Percentiles rank a stretch among this genome's conserved stretches.
Evolutionary conservation across 2,113 vertebrate species (phyloP).

Genomic region (Chelonoidis abingdonii): DNA sequence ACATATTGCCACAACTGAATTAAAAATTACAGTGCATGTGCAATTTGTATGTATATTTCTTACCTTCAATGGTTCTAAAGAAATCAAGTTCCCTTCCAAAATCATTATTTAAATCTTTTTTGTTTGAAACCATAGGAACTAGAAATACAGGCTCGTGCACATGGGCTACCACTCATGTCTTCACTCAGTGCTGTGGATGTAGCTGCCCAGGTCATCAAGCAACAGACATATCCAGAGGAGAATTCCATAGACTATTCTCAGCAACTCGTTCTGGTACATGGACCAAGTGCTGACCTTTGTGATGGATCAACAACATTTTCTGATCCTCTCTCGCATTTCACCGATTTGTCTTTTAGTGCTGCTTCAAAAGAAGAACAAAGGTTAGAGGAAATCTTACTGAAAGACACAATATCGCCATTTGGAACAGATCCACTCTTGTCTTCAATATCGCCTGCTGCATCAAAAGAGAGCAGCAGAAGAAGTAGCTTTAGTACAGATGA

Average conservation of each 20-base stretch:
- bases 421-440: constrained; percentile 92
- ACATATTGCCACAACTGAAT: not conserved
- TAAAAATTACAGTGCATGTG: not conserved
- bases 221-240: constrained; percentile 87
- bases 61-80: not conserved
- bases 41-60: not conserved
- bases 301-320: constrained; percentile 89
- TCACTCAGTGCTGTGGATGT: constrained; percentile 82
- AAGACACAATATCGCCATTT: constrained; percentile 89
- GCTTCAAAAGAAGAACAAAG: constrained; percentile 93
- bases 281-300: constrained; percentile 75
- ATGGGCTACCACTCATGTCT: constrained; percentile 88
- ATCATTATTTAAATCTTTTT: constrained; percentile 19
- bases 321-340: constrained; percentile 96
- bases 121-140: constrained; percentile 86
- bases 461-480: constrained; percentile 93
- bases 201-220: constrained; percentile 85
- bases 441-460: constrained; percentile 87
- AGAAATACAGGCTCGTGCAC: constrained; percentile 94
- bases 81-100: not conserved
- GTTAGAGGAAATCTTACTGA: constrained; percentile 89
- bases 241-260: constrained; percentile 85
- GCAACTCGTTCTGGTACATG: constrained; percentile 74
- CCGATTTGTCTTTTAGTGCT: constrained; percentile 93
- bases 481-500: constrained; percentile 95